These are phyloP conservation scores for Thymallus thymallus DNA, from an alignment of 2,113 vertebrate species.

Conservation along the genomic window DNA sequence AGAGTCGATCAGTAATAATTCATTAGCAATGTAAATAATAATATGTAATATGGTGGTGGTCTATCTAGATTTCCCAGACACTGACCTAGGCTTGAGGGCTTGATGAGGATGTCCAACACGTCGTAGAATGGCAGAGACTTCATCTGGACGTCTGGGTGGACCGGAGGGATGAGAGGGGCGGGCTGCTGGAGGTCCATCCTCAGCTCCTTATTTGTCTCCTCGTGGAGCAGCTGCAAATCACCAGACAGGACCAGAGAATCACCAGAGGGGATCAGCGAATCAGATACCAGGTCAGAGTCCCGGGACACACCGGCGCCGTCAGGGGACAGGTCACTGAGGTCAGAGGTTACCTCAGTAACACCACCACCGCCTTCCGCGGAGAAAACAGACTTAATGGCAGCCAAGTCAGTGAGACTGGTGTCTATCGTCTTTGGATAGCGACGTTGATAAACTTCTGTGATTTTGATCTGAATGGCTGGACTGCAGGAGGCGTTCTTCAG, in stretches of 20 bases:
- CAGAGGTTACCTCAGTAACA: slow-evolving; percentile 66
- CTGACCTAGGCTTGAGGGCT: slow-evolving; percentile 95
- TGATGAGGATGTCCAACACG: slow-evolving; percentile 92
- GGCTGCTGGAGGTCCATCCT: slow-evolving; percentile 92
- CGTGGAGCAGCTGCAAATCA: slow-evolving; percentile 13
- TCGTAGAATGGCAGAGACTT: slow-evolving; percentile 93
- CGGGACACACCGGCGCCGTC: slow-evolving; percentile 65
- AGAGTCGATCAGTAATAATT: too few species aligned
- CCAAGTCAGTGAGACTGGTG: slow-evolving; percentile 69
- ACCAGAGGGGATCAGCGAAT: slow-evolving; percentile 9
- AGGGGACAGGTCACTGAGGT: slow-evolving; percentile 53
- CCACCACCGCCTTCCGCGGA: slow-evolving; percentile 64
- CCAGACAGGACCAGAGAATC: slow-evolving; percentile 67
- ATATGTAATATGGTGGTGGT: too few species aligned
- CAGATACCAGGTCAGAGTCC: slow-evolving; percentile 53
- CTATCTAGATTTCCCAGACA: neutral
- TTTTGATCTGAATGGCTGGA: slow-evolving; percentile 82
- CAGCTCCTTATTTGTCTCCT: slow-evolving; percentile 65
- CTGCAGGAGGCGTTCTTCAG: slow-evolving; percentile 85
- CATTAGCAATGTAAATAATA: too few species aligned
- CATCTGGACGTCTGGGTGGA: slow-evolving; percentile 95
- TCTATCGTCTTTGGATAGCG: slow-evolving; percentile 81
- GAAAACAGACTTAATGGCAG: slow-evolving; percentile 65
- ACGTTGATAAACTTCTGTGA: slow-evolving; percentile 80
- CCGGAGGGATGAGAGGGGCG: slow-evolving; percentile 81